These are phyloP conservation scores for Sarcophaga rosellei DNA, from an alignment of 2,888 invertebrate genomes.

Conservation along the genomic window DNA sequence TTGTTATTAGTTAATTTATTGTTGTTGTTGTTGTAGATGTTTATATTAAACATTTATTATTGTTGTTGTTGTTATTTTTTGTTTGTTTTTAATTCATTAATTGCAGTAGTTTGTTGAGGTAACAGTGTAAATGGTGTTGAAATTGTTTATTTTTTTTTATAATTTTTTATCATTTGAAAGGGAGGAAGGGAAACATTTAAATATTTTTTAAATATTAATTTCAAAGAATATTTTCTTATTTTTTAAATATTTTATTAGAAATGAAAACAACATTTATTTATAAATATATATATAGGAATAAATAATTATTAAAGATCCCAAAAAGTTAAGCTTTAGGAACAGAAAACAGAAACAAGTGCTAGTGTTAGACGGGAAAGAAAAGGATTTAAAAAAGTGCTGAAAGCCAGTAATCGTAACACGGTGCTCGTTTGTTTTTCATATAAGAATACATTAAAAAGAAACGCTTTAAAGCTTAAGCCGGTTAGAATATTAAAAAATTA, in stretches of 20 bases:
- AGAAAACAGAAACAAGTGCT: too few relatives aligned
- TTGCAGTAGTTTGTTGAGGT: conserved; percentile 39
- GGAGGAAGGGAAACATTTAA: conserved; percentile 54
- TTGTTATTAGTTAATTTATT: conserved; percentile 32
- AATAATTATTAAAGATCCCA: too few relatives aligned
- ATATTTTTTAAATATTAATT: conserved; percentile 29
- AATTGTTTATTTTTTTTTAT: conserved; percentile 28
- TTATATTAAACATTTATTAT: conserved; percentile 2
- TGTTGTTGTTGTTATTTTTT: conserved; percentile 51
- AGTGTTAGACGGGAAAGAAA: too few relatives aligned
- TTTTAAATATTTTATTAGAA: not conserved
- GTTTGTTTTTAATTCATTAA: conserved; percentile 44
- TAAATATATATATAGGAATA: too few relatives aligned
- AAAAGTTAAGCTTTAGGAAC: too few relatives aligned
- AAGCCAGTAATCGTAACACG: too few relatives aligned
- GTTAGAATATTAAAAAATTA: too few relatives aligned
- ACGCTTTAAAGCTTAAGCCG: too few relatives aligned
- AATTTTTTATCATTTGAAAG: conserved; percentile 29
- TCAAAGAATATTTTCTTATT: conserved; percentile 23
- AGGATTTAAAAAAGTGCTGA: too few relatives aligned
- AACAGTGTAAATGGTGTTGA: conserved; percentile 48
- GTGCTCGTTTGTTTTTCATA: too few relatives aligned
- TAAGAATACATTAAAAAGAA: too few relatives aligned
- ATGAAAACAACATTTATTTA: not conserved
- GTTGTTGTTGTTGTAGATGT: conserved; percentile 10